Conservation (phyloP, 2,797 vertebrate genomes). For the Hipposideros larvatus region DNA sequence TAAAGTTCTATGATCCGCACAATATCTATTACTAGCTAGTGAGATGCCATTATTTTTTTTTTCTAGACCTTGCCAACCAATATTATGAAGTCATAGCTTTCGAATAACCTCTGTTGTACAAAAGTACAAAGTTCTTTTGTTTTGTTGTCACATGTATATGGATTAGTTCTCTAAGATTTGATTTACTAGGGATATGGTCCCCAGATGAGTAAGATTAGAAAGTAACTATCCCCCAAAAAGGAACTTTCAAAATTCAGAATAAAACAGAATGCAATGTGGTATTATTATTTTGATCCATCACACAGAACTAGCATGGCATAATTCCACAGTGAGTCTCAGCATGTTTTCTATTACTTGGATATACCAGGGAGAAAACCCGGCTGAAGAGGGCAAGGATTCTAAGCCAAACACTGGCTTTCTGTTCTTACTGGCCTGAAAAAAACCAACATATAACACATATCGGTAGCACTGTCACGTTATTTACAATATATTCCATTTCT, state of each 20-base stretch:
- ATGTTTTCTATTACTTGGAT: neutral
- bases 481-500: slow-evolving; percentile 62
- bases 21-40: neutral
- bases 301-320: neutral
- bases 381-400: neutral
- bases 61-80: slow-evolving; percentile 9
- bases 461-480: slow-evolving; percentile 43
- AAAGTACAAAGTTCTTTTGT: neutral
- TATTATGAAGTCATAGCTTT: neutral
- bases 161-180: neutral
- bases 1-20: slow-evolving; percentile 18
- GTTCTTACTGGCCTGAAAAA: slow-evolving; percentile 58
- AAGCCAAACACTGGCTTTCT: slow-evolving; percentile 10
- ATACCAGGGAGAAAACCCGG: neutral
- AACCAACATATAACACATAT: slow-evolving; percentile 9
- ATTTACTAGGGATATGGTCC: neutral
- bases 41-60: neutral
- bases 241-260: slow-evolving; percentile 47
- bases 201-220: neutral
- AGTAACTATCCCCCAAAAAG: neutral
- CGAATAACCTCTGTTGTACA: neutral
- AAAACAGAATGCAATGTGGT: neutral
- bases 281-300: neutral
- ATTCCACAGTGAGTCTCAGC: neutral
- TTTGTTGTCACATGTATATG: neutral